Evolutionary conservation across 2,113 vertebrate genomes (phyloP).

Genomic region (Chionomys nivalis): DNA sequence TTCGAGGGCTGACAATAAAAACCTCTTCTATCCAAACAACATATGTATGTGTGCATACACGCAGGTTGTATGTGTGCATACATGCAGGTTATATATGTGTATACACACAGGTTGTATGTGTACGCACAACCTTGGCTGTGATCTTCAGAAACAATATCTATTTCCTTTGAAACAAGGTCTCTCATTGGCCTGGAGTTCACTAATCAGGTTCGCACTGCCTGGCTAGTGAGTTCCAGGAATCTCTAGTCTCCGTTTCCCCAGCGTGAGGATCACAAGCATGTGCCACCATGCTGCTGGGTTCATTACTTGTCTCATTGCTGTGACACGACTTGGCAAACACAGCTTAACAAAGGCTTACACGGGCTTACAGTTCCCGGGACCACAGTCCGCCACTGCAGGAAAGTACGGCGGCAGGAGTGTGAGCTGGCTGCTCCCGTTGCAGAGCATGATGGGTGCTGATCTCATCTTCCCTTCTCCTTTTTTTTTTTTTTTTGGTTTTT

Average conservation of each 20-base stretch:
- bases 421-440: not conserved
- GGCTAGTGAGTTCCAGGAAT: not conserved
- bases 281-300: not conserved
- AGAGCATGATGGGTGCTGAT: not conserved
- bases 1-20: constrained; percentile 19
- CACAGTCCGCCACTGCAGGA: not conserved
- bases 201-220: not conserved
- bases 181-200: not conserved
- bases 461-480: not conserved
- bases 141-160: not conserved
- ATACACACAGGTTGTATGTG: not conserved
- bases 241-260: too few species aligned
- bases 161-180: not conserved
- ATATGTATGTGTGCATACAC: not conserved
- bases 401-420: not conserved
- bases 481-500: too few species aligned
- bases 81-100: not conserved
- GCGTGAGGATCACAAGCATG: too few species aligned
- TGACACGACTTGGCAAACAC: not conserved
- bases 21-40: not conserved
- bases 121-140: not conserved
- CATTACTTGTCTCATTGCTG: too few species aligned
- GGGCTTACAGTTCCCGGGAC: not conserved
- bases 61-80: not conserved
- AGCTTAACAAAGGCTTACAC: not conserved